phyloP scores from a whole-genome alignment of 2,113 vertebrate species.

The Chauna torquata region DNA sequence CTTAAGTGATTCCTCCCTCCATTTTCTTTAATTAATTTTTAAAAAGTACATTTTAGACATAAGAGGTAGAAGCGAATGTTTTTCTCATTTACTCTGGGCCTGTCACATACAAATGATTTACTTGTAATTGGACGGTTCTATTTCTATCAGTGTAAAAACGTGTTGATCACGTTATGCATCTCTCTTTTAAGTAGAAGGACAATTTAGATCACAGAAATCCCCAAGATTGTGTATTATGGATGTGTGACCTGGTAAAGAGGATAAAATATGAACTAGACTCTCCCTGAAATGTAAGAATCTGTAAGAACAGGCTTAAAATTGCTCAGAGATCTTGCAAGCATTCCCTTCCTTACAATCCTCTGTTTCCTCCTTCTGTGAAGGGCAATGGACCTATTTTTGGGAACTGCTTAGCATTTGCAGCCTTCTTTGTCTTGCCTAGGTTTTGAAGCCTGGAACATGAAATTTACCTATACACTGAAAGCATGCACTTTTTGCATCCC shows the following conservation, averaged over 20 bases:
- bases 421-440: not conserved
- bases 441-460: constrained; percentile 8
- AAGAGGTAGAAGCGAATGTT: not conserved
- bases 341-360: not conserved
- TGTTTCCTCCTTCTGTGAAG: not conserved
- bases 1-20: not conserved
- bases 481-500: not conserved
- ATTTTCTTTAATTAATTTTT: constrained; percentile 1
- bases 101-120: constrained; percentile 9
- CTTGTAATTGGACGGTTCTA: not conserved
- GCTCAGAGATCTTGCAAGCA: not conserved
- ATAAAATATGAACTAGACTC: not conserved
- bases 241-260: not conserved
- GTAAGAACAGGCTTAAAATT: not conserved
- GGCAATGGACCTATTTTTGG: not conserved
- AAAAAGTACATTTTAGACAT: not conserved
- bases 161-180: not conserved
- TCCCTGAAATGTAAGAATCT: not conserved
- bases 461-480: not conserved
- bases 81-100: not conserved
- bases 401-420: not conserved
- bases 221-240: not conserved
- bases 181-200: not conserved
- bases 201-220: constrained; percentile 16
- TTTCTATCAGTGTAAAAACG: not conserved